These are phyloP conservation scores for Eunapius fragilis DNA, from an alignment of 37 sponge, comb jelly and placozoan species.

Conservation along the genomic window DNA sequence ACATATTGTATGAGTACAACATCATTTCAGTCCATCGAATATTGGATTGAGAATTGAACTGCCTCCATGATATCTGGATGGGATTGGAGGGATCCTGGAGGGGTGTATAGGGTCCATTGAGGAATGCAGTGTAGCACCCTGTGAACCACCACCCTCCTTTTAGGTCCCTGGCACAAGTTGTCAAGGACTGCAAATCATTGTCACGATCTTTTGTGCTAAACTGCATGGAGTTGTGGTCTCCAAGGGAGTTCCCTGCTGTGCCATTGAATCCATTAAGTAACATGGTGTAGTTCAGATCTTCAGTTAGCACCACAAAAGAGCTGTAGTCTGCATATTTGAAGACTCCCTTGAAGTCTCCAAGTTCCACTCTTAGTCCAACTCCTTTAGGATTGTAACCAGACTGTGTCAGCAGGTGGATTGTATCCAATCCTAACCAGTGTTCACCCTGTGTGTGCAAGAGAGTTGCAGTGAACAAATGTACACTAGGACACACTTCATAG, in stretches of 20 bases:
- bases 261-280: background rate
- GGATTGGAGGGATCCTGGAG: background rate
- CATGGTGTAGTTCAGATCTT: background rate
- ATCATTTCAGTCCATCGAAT: background rate
- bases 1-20: no score
- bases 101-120: background rate
- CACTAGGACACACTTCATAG: no score
- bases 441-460: background rate
- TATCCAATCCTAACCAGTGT: background rate
- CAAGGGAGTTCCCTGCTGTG: background rate
- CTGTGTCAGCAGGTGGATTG: background rate
- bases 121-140: background rate
- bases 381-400: background rate
- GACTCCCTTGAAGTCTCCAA: background rate
- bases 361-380: background rate
- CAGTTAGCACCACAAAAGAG: background rate
- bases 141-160: background rate
- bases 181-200: background rate
- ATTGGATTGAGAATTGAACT: background rate
- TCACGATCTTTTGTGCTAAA: background rate
- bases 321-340: background rate
- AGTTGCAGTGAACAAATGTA: background rate
- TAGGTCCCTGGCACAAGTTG: background rate
- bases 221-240: background rate
- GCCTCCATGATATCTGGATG: background rate